A percentile compares a stretch with the other conserved stretches of the same genome.
These are phyloP conservation scores for Ichneumoninae sp. DNA, from an alignment of 2,888 invertebrate genomes.

Conservation along the genomic window DNA sequence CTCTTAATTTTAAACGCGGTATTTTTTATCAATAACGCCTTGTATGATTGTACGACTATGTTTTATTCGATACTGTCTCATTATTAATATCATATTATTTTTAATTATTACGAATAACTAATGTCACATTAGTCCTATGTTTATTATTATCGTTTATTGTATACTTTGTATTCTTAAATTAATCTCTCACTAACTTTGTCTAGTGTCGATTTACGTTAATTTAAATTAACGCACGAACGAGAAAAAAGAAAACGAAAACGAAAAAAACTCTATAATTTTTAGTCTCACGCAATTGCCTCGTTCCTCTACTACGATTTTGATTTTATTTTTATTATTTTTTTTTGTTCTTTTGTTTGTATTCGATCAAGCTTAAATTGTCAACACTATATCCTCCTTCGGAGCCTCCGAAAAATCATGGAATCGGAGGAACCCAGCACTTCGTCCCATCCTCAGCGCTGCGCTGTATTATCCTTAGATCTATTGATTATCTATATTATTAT, in stretches of 20 bases:
- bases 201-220: slow-evolving; percentile 57
- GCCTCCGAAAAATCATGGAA: slow-evolving; percentile 15
- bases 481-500: slow-evolving; percentile 73
- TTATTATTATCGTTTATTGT: slow-evolving; percentile 62
- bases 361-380: slow-evolving; percentile 41
- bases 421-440: slow-evolving; percentile 31
- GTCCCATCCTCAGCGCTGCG: slow-evolving; percentile 66
- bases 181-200: slow-evolving; percentile 51
- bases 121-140: slow-evolving; percentile 59
- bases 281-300: slow-evolving; percentile 65
- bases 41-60: slow-evolving; percentile 64
- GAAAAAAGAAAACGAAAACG: slow-evolving; percentile 32
- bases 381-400: slow-evolving; percentile 24
- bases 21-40: slow-evolving; percentile 34
- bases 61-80: slow-evolving; percentile 67
- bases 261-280: slow-evolving; percentile 60
- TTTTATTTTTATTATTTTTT: slow-evolving; percentile 9
- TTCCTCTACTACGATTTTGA: slow-evolving; percentile 44
- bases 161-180: slow-evolving; percentile 46
- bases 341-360: slow-evolving; percentile 31
- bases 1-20: slow-evolving; percentile 55
- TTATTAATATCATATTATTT: slow-evolving; percentile 69
- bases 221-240: slow-evolving; percentile 63
- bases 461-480: slow-evolving; percentile 71
- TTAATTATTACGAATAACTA: slow-evolving; percentile 60